Evolutionary conservation across 2,113 vertebrate species (phyloP), one percentile per base, ranked within the genome.

Genomic region (Galemys pyrenaicus): DNA sequence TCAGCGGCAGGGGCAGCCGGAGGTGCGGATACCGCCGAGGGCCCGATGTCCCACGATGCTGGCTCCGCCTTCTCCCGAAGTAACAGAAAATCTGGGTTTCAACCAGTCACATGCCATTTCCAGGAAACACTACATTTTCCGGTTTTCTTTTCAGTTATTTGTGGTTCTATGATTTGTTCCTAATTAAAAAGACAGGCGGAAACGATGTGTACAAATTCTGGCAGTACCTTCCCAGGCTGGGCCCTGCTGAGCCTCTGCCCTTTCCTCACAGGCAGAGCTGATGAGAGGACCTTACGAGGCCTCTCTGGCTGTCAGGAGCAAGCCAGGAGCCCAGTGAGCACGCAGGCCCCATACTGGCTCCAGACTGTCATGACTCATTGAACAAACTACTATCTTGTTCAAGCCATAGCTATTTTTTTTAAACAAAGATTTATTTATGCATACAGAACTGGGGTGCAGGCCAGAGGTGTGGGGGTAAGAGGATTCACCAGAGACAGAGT

Each of bases 61-160:
- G 37, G 75, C 46, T 73, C 44, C 32, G 80, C 49, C 58, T 85
- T 86, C 81, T 51, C 71, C 19, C 65, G 60, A 74, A 79, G 30
- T 44, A 92, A 46, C 2, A 73, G 73, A 84, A 56, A 41, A 41
- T 30, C 85, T 65, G 20, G 17, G 46, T 79, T 67, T 22, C 80
- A n/a, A 73, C 56, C 30, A 92, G 9, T 12, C 24, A 51, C 37
- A 67, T 1, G n/a, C n/a, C 51, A 70, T 37, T 44, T 93, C 81
- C 82, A 74, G 4, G 5, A 41, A 73, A 71, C 54, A 56, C 41
- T 37, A 39, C 28, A 92, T 28, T 85, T 88, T 74, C 80, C 46
- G 75, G 60, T 49, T 87, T 91, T 35, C 81, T 39, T 87, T 91
- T 35, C 81, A 93, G 67, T 51, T 87, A 70, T 56, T 7, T 65